These are phyloP conservation scores for Pempheris klunzingeri DNA, from an alignment of 2,797 vertebrate species.

Conservation along the genomic window DNA sequence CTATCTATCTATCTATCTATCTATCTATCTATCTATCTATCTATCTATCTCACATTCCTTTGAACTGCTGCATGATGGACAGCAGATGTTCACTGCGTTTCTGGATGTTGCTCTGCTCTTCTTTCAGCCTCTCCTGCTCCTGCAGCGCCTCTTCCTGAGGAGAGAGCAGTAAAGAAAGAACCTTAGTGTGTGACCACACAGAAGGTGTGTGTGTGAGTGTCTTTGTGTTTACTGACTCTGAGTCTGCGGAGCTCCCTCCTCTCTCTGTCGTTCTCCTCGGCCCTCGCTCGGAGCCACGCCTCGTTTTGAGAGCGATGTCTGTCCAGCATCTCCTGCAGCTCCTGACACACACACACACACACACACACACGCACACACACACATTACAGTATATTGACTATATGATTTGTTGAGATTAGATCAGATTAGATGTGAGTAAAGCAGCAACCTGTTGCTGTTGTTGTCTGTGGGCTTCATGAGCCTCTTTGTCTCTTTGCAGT, in stretches of 20 bases:
- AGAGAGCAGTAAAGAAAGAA: background rate
- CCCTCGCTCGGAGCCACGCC: slow-evolving; percentile 81
- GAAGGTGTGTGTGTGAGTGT: slow-evolving; percentile 9
- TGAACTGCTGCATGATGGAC: slow-evolving; percentile 91
- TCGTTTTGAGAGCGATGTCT: slow-evolving; percentile 79
- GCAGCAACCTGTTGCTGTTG: slow-evolving; percentile 80
- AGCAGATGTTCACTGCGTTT: slow-evolving; percentile 86
- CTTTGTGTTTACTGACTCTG: slow-evolving; percentile 65
- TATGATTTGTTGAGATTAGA: background rate
- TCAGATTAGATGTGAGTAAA: background rate
- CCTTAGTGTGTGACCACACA: background rate
- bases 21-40: slow-evolving; percentile 19
- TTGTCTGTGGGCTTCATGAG: slow-evolving; percentile 70
- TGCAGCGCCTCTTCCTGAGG: slow-evolving; percentile 74
- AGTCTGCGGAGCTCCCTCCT: slow-evolving; percentile 79
- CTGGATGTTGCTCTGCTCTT: slow-evolving; percentile 85
- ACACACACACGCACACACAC: background rate
- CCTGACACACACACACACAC: slow-evolving; percentile 64
- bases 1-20: slow-evolving; percentile 20
- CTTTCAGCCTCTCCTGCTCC: slow-evolving; percentile 83
- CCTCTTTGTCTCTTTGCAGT: slow-evolving; percentile 79
- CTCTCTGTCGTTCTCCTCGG: slow-evolving; percentile 84
- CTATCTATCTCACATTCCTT: slow-evolving; percentile 85
- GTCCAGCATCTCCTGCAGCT: slow-evolving; percentile 84
- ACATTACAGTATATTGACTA: too few species aligned